phyloP scores from a whole-genome alignment of 2,888 invertebrate species.

The Lycophotia porphyrea region DNA sequence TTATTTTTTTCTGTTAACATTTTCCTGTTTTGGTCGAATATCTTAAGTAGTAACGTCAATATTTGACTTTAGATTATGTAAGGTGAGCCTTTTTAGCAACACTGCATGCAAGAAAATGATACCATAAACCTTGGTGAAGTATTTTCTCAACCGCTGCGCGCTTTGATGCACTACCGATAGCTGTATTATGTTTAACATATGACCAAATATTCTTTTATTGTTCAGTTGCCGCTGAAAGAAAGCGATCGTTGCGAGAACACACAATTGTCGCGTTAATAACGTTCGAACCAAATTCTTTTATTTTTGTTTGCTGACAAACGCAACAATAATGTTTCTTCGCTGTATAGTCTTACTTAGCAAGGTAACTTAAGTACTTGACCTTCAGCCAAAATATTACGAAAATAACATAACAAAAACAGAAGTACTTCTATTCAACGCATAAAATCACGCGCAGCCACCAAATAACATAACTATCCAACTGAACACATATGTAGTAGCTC shows the following conservation, averaged over 20 bases:
- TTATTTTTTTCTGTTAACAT: conserved; percentile 26
- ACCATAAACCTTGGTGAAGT: no score
- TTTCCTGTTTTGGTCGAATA: conserved; percentile 29
- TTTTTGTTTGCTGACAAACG: background rate
- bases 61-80: conserved; percentile 35
- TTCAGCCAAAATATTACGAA: background rate
- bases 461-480: conserved; percentile 18
- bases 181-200: background rate
- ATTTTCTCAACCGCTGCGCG: background rate
- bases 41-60: conserved; percentile 42
- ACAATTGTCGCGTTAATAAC: background rate
- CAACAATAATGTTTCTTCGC: background rate
- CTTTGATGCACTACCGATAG: background rate
- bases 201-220: background rate
- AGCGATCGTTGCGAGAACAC: background rate
- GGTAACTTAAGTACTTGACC: background rate
- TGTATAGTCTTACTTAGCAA: no score
- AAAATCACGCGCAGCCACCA: background rate
- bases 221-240: background rate
- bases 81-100: background rate
- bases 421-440: background rate
- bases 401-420: background rate
- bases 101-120: background rate
- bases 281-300: background rate
- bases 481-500: conserved; percentile 37